These are phyloP conservation scores for Hypsibius dujardini DNA, from an alignment of 1,140 invertebrate genomes.

Conservation along the genomic window DNA sequence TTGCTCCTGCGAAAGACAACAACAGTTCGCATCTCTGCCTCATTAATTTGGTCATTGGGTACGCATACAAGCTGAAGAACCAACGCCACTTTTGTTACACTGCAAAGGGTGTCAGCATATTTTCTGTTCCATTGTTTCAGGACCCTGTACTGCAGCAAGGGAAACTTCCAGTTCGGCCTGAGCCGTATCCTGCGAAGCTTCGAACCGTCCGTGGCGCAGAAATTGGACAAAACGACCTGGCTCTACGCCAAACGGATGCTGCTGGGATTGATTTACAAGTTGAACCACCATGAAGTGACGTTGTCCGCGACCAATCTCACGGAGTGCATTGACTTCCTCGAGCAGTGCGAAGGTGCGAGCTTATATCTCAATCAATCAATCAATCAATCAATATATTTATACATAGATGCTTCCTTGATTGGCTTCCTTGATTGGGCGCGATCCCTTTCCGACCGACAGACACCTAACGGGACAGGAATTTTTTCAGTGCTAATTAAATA, in stretches of 20 bases:
- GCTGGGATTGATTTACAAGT: slow-evolving; percentile 73
- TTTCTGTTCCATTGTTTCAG: slow-evolving; percentile 27
- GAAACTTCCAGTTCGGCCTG: slow-evolving; percentile 98
- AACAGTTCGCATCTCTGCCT: slow-evolving; percentile 83
- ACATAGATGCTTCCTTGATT: too few relatives aligned
- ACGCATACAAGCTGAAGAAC: slow-evolving; percentile 22
- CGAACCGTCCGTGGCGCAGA: slow-evolving; percentile 74
- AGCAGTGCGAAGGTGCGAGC: slow-evolving; percentile 55
- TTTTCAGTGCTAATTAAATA: too few relatives aligned
- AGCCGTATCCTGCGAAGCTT: slow-evolving; percentile 88
- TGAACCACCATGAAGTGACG: slow-evolving; percentile 73
- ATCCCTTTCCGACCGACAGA: too few relatives aligned
- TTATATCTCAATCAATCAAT: too few relatives aligned
- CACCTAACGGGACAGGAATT: too few relatives aligned
- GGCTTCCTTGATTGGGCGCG: too few relatives aligned
- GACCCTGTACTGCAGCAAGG: slow-evolving; percentile 92
- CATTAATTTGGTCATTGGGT: slow-evolving; percentile 93
- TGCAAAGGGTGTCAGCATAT: slow-evolving; percentile 24
- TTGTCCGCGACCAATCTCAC: slow-evolving; percentile 67
- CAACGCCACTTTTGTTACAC: slow-evolving; percentile 22
- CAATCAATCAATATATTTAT: too few relatives aligned
- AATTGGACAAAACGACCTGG: slow-evolving; percentile 89
- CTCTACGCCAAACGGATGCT: slow-evolving; percentile 90
- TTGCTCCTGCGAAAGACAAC: slow-evolving; percentile 45
- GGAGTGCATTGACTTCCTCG: slow-evolving; percentile 77